These are phyloP conservation scores for Periophthalmus magnuspinnatus DNA, from an alignment of 2,797 vertebrate genomes.

Conservation along the genomic window DNA sequence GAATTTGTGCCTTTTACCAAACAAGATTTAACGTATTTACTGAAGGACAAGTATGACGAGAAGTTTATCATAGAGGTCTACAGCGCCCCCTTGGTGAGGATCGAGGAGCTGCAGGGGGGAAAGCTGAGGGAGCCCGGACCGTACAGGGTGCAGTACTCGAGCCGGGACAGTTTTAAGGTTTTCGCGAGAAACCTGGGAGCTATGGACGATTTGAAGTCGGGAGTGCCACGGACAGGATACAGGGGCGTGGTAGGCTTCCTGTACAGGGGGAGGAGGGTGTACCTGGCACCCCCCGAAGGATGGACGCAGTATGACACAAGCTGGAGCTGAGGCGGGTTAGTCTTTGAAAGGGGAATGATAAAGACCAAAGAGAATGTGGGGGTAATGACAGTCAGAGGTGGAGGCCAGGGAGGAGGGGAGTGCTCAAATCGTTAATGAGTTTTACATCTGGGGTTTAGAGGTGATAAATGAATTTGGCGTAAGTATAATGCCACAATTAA, in stretches of 20 bases:
- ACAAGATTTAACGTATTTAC: constrained; percentile 86
- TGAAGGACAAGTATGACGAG: constrained; percentile 79
- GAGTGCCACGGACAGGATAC: constrained; percentile 92
- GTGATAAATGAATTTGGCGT: too few species aligned
- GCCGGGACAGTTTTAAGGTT: constrained; percentile 89
- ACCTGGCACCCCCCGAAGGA: constrained; percentile 84
- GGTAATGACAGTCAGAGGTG: constrained; percentile 23
- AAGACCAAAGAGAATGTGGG: constrained; percentile 76
- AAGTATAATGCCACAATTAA: too few species aligned
- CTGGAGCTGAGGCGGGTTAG: constrained; percentile 84
- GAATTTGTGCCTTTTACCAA: constrained; percentile 91
- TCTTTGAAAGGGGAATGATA: constrained; percentile 47
- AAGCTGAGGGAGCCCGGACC: constrained; percentile 72
- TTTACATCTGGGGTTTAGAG: neutral
- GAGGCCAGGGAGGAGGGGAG: constrained; percentile 6
- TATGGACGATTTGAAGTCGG: constrained; percentile 96
- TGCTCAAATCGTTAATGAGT: neutral
- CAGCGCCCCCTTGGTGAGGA: constrained; percentile 72
- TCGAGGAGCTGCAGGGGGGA: constrained; percentile 83
- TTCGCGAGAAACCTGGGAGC: constrained; percentile 87
- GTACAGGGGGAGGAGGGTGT: constrained; percentile 86
- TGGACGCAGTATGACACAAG: constrained; percentile 89
- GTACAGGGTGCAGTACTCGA: constrained; percentile 86
- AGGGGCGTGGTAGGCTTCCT: constrained; percentile 88
- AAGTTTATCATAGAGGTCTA: constrained; percentile 83